Evolutionary conservation across 2,113 vertebrate species (phyloP).

Genomic region (Malurus alboscapulatus): DNA sequence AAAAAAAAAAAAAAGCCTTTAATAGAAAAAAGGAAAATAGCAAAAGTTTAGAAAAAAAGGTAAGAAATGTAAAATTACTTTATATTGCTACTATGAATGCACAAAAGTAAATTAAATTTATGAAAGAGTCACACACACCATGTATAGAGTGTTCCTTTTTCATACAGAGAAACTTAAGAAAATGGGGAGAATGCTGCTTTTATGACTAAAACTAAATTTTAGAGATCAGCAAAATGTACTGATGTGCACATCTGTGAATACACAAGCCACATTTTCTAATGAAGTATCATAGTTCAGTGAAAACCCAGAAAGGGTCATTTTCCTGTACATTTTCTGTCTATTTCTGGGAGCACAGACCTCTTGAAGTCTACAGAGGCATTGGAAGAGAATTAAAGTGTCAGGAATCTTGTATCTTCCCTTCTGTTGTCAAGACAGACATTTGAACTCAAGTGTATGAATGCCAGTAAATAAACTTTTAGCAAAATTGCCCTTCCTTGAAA

Average conservation of each 20-base stretch:
- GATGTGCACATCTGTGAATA: neutral
- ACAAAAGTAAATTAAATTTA: neutral
- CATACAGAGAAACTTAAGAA: neutral
- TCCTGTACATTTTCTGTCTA: neutral
- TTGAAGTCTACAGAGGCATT: neutral
- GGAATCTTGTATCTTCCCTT: neutral
- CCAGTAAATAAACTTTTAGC: neutral
- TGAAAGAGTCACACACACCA: rapidly evolving
- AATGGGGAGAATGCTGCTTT: neutral
- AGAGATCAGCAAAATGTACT: neutral
- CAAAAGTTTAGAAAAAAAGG: rapidly evolving
- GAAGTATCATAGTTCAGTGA: neutral
- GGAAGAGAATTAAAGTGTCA: neutral
- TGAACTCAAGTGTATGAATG: neutral
- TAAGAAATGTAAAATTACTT: neutral
- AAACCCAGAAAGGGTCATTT: neutral
- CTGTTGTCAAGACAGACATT: neutral
- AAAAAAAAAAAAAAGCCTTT: neutral
- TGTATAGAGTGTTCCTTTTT: neutral
- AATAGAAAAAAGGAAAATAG: neutral
- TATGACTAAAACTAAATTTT: neutral
- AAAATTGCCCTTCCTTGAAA: neutral
- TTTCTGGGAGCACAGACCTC: neutral
- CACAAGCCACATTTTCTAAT: neutral
- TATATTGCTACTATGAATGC: neutral